Conservation (phyloP, 2,888 invertebrate species). For the Microchrysa polita region DNA sequence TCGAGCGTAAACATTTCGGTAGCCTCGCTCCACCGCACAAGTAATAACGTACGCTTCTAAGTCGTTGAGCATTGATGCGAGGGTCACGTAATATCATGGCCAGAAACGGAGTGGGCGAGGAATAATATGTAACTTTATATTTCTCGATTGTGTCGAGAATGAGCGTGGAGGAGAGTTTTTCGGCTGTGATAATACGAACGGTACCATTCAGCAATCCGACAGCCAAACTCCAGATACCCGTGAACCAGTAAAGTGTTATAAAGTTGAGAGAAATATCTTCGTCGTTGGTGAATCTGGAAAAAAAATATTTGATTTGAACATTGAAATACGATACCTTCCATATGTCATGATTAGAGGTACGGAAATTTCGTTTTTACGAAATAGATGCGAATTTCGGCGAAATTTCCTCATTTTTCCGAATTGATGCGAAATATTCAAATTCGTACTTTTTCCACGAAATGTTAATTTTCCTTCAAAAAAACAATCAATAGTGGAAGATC, state of each 20-base stretch:
- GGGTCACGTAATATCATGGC: slow-evolving; percentile 36
- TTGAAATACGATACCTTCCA: no score
- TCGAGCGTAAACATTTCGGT: neutral
- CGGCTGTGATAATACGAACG: slow-evolving; percentile 45
- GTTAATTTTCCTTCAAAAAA: no score
- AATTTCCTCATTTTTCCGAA: no score
- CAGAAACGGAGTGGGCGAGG: slow-evolving; percentile 38
- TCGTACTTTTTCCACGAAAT: no score
- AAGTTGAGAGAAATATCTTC: slow-evolving; percentile 40
- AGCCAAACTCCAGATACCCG: slow-evolving; percentile 52
- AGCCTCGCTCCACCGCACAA: slow-evolving; percentile 55
- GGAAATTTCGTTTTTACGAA: no score
- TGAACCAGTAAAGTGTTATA: slow-evolving; percentile 47
- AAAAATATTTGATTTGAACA: no score
- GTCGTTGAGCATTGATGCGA: neutral
- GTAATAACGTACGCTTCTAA: slow-evolving; percentile 51
- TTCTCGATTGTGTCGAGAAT: slow-evolving; percentile 45
- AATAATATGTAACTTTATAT: slow-evolving; percentile 38
- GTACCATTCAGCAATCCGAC: slow-evolving; percentile 49
- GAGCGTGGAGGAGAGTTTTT: slow-evolving; percentile 37
- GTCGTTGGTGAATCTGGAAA: slow-evolving; percentile 47
- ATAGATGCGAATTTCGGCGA: no score
- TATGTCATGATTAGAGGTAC: no score
- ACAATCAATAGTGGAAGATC: no score
- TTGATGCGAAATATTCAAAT: no score